These are phyloP conservation scores for Elymnias hypermnestra DNA, from an alignment of 1,140 invertebrate genomes.

Conservation along the genomic window DNA sequence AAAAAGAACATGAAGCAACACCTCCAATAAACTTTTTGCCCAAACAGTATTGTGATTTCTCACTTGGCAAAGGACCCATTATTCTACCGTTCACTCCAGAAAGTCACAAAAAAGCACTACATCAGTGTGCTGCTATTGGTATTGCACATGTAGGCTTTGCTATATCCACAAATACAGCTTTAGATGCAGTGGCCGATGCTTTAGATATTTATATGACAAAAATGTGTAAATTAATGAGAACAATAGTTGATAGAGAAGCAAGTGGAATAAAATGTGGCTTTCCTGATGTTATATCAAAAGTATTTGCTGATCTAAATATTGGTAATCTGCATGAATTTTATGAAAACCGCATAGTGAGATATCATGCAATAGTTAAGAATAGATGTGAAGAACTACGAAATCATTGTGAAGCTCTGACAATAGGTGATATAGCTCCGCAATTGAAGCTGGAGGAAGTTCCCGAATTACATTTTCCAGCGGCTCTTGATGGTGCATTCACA, in stretches of 20 bases:
- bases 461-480: conserved; percentile 71
- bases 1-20: conserved; percentile 43
- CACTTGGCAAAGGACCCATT: conserved; percentile 56
- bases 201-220: conserved; percentile 64
- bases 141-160: conserved; percentile 59
- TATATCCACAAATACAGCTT: conserved; percentile 54
- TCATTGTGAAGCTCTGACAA: conserved; percentile 52
- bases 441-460: conserved; percentile 70
- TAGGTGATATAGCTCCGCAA: conserved; percentile 56
- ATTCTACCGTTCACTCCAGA: conserved; percentile 60
- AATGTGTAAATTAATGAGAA: conserved; percentile 63
- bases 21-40: conserved; percentile 57
- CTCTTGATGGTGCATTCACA: conserved; percentile 64
- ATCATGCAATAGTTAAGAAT: conserved; percentile 53
- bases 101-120: conserved; percentile 59
- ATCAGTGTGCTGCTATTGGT: conserved; percentile 67
- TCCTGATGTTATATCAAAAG: conserved; percentile 68
- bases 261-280: conserved; percentile 58
- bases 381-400: conserved; percentile 47
- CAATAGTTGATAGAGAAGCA: conserved; percentile 64
- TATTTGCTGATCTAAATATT: conserved; percentile 67
- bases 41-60: conserved; percentile 68
- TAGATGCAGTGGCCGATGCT: conserved; percentile 61
- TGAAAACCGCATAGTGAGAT: conserved; percentile 51
- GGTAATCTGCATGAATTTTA: conserved; percentile 67